phyloP scores from a whole-genome alignment of 2,888 invertebrate species.

The Leptura quadrifasciata region DNA sequence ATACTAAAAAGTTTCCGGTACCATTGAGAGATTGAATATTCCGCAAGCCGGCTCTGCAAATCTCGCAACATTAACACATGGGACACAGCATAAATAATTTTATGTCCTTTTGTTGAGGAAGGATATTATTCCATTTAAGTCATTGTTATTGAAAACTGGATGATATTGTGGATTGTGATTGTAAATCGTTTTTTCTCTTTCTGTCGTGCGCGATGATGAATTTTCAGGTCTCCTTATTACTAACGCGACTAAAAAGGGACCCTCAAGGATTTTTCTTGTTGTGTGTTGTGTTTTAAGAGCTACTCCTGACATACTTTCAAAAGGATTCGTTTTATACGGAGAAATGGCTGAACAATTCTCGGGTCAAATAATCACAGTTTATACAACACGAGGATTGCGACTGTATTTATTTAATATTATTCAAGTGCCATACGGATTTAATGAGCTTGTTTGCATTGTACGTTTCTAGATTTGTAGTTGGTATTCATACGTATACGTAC shows the following conservation, averaged over 20 bases:
- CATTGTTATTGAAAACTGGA: conserved; percentile 60
- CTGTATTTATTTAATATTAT: neutral
- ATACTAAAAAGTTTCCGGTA: too few species aligned
- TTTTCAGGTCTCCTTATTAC: conserved; percentile 48
- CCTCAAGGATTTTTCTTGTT: conserved; percentile 53
- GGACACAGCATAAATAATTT: conserved; percentile 52
- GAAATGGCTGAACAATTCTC: neutral
- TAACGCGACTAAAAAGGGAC: conserved; percentile 49
- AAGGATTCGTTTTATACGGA: conserved; percentile 6
- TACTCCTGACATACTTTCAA: conserved; percentile 26
- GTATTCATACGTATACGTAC: neutral
- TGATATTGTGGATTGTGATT: conserved; percentile 45
- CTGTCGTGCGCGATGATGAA: conserved; percentile 52
- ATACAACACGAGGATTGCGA: neutral
- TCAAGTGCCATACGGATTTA: neutral
- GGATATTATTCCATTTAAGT: conserved; percentile 62
- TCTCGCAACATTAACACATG: conserved; percentile 42
- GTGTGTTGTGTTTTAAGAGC: conserved; percentile 5
- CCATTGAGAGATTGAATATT: neutral
- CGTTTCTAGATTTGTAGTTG: neutral
- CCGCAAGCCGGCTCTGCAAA: conserved; percentile 45
- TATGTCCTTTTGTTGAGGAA: conserved; percentile 54
- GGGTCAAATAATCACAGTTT: neutral
- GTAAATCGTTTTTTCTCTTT: conserved; percentile 56
- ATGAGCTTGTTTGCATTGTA: neutral